phyloP scores from a whole-genome alignment of 2,888 invertebrate genomes.

The Spialia ferax region DNA sequence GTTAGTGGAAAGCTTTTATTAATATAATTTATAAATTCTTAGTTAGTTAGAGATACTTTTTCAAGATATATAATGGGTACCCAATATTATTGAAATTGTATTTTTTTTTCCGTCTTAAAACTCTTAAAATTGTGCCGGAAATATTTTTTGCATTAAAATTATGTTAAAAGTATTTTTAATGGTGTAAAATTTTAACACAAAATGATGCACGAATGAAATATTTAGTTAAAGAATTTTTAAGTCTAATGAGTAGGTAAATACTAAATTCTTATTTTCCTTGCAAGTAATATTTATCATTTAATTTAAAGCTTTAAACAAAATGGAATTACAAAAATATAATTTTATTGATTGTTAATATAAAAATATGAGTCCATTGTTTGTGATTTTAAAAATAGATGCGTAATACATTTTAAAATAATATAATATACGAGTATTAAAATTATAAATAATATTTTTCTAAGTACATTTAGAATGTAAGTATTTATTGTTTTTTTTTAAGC shows the following conservation, averaged over 20 bases:
- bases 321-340: neutral
- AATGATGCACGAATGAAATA: too few relatives aligned
- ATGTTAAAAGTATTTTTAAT: too few relatives aligned
- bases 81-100: too few relatives aligned
- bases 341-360: neutral
- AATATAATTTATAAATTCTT: neutral
- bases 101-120: too few relatives aligned
- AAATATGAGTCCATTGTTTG: constrained; percentile 52
- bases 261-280: too few relatives aligned
- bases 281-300: too few relatives aligned
- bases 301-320: too few relatives aligned
- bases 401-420: neutral
- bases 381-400: constrained; percentile 49
- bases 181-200: too few relatives aligned
- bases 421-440: neutral
- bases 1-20: constrained; percentile 3
- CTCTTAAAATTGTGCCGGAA: too few relatives aligned
- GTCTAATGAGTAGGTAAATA: too few relatives aligned
- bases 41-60: neutral
- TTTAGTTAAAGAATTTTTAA: too few relatives aligned
- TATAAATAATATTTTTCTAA: constrained; percentile 38
- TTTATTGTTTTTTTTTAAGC: constrained; percentile 20
- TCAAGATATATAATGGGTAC: neutral
- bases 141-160: too few relatives aligned
- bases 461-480: constrained; percentile 38